phyloP scores from a whole-genome alignment of 1,140 invertebrate genomes.

The Drosophila rufa region DNA sequence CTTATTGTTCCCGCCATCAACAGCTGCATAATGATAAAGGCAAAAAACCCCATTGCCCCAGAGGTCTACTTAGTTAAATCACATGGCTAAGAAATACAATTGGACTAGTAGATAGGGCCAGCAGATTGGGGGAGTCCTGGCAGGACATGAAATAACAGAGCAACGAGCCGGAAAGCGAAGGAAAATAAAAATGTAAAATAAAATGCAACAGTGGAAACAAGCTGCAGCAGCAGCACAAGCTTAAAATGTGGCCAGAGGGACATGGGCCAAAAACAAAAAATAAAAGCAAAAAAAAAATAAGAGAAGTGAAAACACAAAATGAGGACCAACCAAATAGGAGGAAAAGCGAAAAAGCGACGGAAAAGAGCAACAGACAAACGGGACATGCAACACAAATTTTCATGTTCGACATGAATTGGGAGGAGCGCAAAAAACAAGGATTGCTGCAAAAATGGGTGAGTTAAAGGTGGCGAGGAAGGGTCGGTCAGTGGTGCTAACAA shows the following conservation, averaged over 20 bases:
- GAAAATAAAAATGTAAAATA: conserved; percentile 51
- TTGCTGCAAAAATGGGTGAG: neutral
- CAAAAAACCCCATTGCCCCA: conserved; percentile 21
- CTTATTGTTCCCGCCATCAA: conserved; percentile 26
- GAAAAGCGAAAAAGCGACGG: conserved; percentile 25
- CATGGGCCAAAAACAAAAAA: conserved; percentile 24
- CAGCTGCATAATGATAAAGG: conserved; percentile 47
- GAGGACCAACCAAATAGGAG: conserved; percentile 8
- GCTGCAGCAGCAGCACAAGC: conserved; percentile 23
- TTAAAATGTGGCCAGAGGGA: conserved; percentile 53
- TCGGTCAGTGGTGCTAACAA: conserved; percentile 42
- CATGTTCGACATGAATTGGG: conserved; percentile 72
- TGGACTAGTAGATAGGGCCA: conserved; percentile 5
- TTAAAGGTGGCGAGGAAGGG: conserved; percentile 8
- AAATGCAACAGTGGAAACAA: conserved; percentile 58
- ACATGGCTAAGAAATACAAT: conserved; percentile 43
- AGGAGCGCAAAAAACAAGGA: conserved; percentile 20
- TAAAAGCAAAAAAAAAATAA: conserved; percentile 4
- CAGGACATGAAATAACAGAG: conserved; percentile 16
- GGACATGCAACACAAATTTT: conserved; percentile 77
- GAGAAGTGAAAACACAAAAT: conserved; percentile 3
- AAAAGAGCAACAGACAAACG: conserved; percentile 37
- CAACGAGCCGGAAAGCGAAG: conserved; percentile 61
- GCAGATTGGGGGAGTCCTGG: conserved; percentile 1
- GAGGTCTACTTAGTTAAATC: conserved; percentile 58